These are phyloP conservation scores for Steinernema feltiae DNA, from an alignment of 1,140 invertebrate genomes.

Conservation along the genomic window DNA sequence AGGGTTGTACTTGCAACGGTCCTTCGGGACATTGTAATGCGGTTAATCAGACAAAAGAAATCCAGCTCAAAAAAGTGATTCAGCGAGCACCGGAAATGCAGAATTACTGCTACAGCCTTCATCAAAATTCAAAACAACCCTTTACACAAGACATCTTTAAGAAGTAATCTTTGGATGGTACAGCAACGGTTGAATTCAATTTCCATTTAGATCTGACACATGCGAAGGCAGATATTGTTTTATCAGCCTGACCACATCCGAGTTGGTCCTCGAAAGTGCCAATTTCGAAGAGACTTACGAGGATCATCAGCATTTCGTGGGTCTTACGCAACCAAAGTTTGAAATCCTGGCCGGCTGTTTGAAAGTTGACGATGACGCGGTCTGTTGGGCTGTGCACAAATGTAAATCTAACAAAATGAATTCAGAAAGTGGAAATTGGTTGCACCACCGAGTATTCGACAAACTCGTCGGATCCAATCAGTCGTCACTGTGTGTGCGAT, in stretches of 20 bases:
- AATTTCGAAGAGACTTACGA: constrained; percentile 39
- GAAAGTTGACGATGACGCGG: constrained; percentile 55
- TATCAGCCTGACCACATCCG: constrained; percentile 51
- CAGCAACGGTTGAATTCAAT: background rate
- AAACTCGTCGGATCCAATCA: constrained; percentile 43
- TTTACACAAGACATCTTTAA: constrained; percentile 52
- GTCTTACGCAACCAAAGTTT: constrained; percentile 38
- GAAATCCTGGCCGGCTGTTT: constrained; percentile 55
- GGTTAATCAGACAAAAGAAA: constrained; percentile 46
- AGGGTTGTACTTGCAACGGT: constrained; percentile 55
- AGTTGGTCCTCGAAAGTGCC: constrained; percentile 49
- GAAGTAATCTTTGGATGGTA: constrained; percentile 41
- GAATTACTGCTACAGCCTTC: constrained; percentile 56
- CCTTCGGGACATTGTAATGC: constrained; percentile 53
- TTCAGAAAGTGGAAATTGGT: constrained; percentile 52
- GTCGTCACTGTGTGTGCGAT: constrained; percentile 54
- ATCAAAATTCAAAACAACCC: constrained; percentile 41
- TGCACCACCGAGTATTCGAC: constrained; percentile 52
- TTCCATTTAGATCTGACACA: constrained; percentile 49
- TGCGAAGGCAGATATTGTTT: constrained; percentile 57
- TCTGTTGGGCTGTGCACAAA: constrained; percentile 15
- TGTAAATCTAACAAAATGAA: background rate
- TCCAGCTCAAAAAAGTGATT: constrained; percentile 53
- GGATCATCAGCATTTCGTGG: constrained; percentile 45
- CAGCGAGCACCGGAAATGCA: constrained; percentile 41